phyloP scores from a whole-genome alignment of 2,888 invertebrate genomes.

The Pachycephus smyrnensis region DNA sequence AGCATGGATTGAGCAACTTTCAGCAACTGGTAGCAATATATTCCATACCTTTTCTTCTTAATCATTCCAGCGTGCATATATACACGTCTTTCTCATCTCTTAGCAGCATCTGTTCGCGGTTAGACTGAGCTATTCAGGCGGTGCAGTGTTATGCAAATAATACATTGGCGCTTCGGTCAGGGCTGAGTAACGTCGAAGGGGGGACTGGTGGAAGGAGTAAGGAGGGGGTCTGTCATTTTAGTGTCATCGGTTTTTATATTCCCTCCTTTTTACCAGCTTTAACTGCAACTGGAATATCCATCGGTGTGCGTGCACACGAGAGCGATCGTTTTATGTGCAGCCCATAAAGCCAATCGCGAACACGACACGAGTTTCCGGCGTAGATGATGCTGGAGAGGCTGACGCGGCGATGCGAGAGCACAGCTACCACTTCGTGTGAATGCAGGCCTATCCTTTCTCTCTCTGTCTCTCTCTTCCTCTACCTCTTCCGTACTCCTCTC shows the following conservation, averaged over 20 bases:
- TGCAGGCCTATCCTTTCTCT: background rate
- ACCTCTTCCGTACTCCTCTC: background rate
- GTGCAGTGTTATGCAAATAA: background rate
- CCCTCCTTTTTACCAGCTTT: background rate
- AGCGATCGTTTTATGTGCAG: background rate
- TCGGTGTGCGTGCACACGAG: background rate
- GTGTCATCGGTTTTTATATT: background rate
- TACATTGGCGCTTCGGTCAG: background rate
- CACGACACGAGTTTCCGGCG: constrained; percentile 4
- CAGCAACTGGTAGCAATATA: background rate
- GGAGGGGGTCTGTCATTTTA: constrained; percentile 12
- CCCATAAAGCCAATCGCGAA: constrained; percentile 4
- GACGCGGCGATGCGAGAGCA: constrained; percentile 2
- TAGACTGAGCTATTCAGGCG: background rate
- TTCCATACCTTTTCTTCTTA: background rate
- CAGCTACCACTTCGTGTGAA: background rate
- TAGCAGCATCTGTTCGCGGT: background rate
- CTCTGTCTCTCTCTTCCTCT: background rate
- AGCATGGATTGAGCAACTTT: background rate
- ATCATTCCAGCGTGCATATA: background rate
- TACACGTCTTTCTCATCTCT: background rate
- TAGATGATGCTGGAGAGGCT: background rate
- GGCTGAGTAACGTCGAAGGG: background rate
- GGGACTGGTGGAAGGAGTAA: constrained; percentile 17
- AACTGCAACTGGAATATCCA: background rate